Conservation (phyloP, 1,140 invertebrate species). For the Drepana arcuata region DNA sequence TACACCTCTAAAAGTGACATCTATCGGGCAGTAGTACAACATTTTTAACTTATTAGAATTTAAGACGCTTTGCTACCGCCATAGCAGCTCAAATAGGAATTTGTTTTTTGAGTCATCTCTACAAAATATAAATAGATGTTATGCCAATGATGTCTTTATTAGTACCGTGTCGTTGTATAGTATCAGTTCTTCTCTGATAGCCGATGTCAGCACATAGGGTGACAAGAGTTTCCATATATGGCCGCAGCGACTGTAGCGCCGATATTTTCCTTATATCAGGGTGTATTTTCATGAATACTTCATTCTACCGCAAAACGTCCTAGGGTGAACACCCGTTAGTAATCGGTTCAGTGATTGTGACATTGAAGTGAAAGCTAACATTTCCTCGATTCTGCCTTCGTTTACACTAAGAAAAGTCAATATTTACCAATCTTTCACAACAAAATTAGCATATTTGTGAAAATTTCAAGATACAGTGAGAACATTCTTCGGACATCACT, state of each 20-base stretch:
- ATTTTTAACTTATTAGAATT: too few relatives aligned
- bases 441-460: slow-evolving; percentile 5
- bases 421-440: not conserved
- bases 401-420: slow-evolving; percentile 14
- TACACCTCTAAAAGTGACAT: too few relatives aligned
- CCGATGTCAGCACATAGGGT: too few relatives aligned
- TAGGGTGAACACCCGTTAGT: slow-evolving; percentile 58
- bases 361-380: slow-evolving; percentile 60
- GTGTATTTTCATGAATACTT: slow-evolving; percentile 67
- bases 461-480: slow-evolving; percentile 12
- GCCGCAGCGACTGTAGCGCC: slow-evolving; percentile 56
- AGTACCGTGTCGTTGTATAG: too few relatives aligned
- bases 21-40: too few relatives aligned
- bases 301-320: slow-evolving; percentile 65
- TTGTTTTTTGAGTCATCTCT: too few relatives aligned
- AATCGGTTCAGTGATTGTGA: slow-evolving; percentile 46
- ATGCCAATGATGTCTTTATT: too few relatives aligned
- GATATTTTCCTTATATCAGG: slow-evolving; percentile 69
- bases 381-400: slow-evolving; percentile 15
- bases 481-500: slow-evolving; percentile 17
- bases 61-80: too few relatives aligned
- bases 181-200: too few relatives aligned
- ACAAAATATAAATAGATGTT: too few relatives aligned
- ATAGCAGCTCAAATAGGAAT: too few relatives aligned
- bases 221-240: slow-evolving; percentile 23